Percentiles rank a stretch among this genome's conserved stretches.
Evolutionary conservation across 2,113 vertebrate species (phyloP).

Genomic region (Neotoma lepida): DNA sequence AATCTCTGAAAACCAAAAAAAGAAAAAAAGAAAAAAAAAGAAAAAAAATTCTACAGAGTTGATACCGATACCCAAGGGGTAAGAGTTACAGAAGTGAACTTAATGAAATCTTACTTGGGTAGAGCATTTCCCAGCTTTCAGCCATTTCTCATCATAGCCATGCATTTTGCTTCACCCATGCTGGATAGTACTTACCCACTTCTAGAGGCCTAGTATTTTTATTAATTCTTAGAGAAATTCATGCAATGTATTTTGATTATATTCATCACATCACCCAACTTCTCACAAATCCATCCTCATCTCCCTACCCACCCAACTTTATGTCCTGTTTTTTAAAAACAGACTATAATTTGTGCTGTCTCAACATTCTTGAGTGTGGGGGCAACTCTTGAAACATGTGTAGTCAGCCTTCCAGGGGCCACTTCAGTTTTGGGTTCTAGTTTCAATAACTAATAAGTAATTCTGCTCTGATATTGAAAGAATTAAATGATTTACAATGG

Average conservation of each 20-base stretch:
- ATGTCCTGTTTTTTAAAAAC: background rate
- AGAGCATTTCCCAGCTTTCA: too few species aligned
- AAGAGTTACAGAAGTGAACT: slow-evolving; percentile 11
- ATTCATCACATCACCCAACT: background rate
- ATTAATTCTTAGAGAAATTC: background rate
- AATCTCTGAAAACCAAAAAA: background rate
- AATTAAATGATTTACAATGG: slow-evolving; percentile 92
- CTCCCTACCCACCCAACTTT: background rate
- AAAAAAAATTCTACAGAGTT: background rate
- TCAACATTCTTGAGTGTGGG: background rate
- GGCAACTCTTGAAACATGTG: too few species aligned
- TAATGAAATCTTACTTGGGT: background rate
- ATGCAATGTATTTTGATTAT: background rate
- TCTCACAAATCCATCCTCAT: background rate
- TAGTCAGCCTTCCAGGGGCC: background rate
- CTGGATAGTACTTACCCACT: background rate
- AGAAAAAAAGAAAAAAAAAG: too few species aligned
- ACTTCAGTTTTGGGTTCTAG: slow-evolving; percentile 75
- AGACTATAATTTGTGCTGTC: background rate
- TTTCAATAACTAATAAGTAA: slow-evolving; percentile 94
- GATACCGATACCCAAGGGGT: background rate
- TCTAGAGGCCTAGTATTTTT: background rate
- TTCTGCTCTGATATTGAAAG: slow-evolving; percentile 90
- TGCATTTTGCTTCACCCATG: background rate
- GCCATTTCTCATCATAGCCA: background rate